Conservation (phyloP, 2,113 vertebrate genomes). For the Oriolus oriolus region DNA sequence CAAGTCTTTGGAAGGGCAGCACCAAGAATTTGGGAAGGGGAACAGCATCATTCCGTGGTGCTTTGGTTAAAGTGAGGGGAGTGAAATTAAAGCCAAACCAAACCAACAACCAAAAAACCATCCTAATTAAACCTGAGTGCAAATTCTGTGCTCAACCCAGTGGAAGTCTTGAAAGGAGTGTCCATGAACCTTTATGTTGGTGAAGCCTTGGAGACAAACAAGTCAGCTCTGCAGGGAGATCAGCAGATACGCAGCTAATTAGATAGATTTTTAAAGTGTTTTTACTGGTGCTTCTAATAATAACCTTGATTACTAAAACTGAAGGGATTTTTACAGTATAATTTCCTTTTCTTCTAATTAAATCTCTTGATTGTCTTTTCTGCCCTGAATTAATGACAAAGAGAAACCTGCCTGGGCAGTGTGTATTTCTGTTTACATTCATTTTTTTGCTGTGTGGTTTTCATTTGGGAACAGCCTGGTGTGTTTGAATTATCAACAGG, state of each 20-base stretch:
- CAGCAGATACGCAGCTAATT: conserved; percentile 29
- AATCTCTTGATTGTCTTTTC: conserved; percentile 37
- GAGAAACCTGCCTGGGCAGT: conserved; percentile 32
- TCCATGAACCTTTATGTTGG: neutral
- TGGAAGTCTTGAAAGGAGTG: neutral
- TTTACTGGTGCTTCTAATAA: conserved; percentile 47
- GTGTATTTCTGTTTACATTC: conserved; percentile 32
- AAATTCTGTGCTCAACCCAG: neutral
- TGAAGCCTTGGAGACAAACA: conserved; percentile 28
- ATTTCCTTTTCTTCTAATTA: conserved; percentile 57
- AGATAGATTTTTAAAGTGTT: conserved; percentile 1
- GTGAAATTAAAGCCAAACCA: neutral
- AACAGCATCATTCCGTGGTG: neutral
- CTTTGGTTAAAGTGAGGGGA: neutral
- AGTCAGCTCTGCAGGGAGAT: conserved; percentile 5
- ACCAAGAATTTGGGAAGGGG: neutral
- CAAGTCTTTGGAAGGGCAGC: neutral
- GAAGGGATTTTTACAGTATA: conserved; percentile 29
- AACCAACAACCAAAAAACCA: neutral
- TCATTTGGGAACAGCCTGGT: neutral
- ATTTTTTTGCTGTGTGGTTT: conserved; percentile 39
- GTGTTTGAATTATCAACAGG: neutral
- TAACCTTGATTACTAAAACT: conserved; percentile 36
- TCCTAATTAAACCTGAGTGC: neutral
- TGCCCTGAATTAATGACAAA: conserved; percentile 29